Evolutionary conservation across 1,140 invertebrate species (phyloP), one percentile per base, ranked within the genome.

Genomic region (Riptortus pedestris): DNA sequence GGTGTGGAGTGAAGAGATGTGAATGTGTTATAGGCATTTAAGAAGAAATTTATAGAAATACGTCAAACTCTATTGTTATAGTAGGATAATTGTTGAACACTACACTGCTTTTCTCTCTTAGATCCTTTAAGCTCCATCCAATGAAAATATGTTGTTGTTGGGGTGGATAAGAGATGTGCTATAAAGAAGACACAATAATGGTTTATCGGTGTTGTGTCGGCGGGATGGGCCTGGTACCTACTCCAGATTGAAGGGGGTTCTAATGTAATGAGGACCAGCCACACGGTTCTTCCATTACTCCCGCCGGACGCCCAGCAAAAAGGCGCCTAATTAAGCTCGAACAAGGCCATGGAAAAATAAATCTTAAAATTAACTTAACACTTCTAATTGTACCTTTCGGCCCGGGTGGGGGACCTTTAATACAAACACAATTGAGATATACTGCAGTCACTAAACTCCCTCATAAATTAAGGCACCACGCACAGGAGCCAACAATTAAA

Each of bases 321-420:
- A 66, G 65, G 38, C 63, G 58, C 29, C 60, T 66, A 66, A 66
- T 63, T 66, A 66, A 22, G 47, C 18, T 43, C 60, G 60, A 62
- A 66, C 62, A 66, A 22, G 29, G 65, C 62, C 31, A 20, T 57
- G 62, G 65, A 66, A 63, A 66, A 66, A 66, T 66, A 66, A 66
- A 66, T 66, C 65, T 66, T 66, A 66, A 66, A 66, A 66, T 66
- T 66, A 66, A 66, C 65, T 66, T 66, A 66, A 66, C 55, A 66
- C 60, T 66, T 66, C 65, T 66, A 66, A 66, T 66, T 66, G 65
- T 64, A 66, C 65, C 62, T 66, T 66, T 62, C 52, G 61, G 61
- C 43, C 26, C 45, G 26, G 38, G 33, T 27, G 65, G 55, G 31
- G 47, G 60, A 60, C 60, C 65, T 66, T 66, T 66, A 66, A 66